Evolutionary conservation across 2,797 vertebrate species (phyloP), one percentile per base, ranked within the genome.

Genomic region (Pogonophryne albipinna): DNA sequence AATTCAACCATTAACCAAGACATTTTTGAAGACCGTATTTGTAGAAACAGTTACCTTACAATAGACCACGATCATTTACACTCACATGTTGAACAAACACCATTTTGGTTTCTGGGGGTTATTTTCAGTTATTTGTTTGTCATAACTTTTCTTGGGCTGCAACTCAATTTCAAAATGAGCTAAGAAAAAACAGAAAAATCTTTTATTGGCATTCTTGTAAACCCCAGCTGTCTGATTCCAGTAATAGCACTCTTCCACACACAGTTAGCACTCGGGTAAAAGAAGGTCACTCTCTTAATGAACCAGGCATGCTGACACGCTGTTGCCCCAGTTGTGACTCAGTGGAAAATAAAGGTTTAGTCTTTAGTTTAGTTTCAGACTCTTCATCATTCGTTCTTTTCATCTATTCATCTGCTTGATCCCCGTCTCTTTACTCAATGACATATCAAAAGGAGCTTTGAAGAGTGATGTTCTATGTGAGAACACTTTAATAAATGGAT

Each of bases 71-170:
- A 66, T 51, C 38, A 57, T 10, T 34, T 47, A 61, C 64, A 51
- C 12, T 13, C 38, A 53, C 71, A 60, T 10, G 20, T 46, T 76
- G 55, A 79, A 82, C 44, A 85, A 86, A 90, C 61, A 84, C n/a
- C 3, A 2, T 9, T 38, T 86, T 44, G 38, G 72, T 80, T 75
- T 82, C 16, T 64, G 44, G 45, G 45, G 23, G 49, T 42, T 83
- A 84, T 83, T 87, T 89, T 74, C 50, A 73, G 60, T 23, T 65
- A 62, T 74, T 81, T 89, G 41, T 86, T 82, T 85, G 66, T 51
- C 34, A 63, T 76, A 61, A 41, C 45, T 70, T 75, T 63, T 71
- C 10, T 72, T 34, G 41, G 44, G 1, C 15, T 56, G 17, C 16
- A 68, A 34, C 74, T 68, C 10, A 31, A 51, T 66, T 52, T 78